Evolutionary conservation across 2,797 vertebrate species (phyloP).

Genomic region (Ctenopoma kingsleyae): DNA sequence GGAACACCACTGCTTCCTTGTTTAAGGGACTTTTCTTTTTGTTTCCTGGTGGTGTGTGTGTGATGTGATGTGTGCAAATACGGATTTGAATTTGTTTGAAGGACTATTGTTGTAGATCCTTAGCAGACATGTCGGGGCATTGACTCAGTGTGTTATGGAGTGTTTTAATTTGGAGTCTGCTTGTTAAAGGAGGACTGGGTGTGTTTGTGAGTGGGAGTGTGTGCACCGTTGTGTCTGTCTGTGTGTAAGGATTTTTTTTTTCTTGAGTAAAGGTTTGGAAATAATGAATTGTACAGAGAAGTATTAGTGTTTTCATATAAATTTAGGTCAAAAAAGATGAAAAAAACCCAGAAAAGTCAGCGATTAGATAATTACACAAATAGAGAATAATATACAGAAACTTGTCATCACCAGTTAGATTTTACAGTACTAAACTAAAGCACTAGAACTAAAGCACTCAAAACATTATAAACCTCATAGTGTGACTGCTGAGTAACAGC

Average conservation of each 20-base stretch:
- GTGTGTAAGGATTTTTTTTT: neutral
- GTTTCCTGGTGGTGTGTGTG: slow-evolving; percentile 40
- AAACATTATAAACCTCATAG: slow-evolving; percentile 6
- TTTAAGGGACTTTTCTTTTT: slow-evolving; percentile 34
- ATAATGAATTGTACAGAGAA: neutral
- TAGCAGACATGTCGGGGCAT: slow-evolving; percentile 59
- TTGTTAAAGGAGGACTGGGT: slow-evolving; percentile 59
- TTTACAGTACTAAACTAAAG: neutral
- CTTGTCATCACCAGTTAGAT: neutral
- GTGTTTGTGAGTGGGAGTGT: slow-evolving; percentile 23
- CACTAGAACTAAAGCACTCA: neutral
- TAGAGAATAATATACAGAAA: too few relatives aligned
- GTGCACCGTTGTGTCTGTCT: neutral
- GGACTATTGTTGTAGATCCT: slow-evolving; percentile 47
- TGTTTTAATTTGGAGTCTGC: slow-evolving; percentile 40
- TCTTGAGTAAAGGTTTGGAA: neutral
- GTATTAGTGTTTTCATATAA: neutral
- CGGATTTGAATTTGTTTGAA: slow-evolving; percentile 40
- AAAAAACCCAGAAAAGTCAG: too few relatives aligned
- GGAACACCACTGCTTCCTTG: neutral
- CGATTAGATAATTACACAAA: too few relatives aligned
- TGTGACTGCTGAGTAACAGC: slow-evolving; percentile 11
- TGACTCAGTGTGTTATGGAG: slow-evolving; percentile 73
- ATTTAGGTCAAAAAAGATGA: too few relatives aligned
- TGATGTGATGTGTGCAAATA: slow-evolving; percentile 28